Conservation (phyloP, 2,888 invertebrate genomes). For the Trichopria drosophilae region DNA sequence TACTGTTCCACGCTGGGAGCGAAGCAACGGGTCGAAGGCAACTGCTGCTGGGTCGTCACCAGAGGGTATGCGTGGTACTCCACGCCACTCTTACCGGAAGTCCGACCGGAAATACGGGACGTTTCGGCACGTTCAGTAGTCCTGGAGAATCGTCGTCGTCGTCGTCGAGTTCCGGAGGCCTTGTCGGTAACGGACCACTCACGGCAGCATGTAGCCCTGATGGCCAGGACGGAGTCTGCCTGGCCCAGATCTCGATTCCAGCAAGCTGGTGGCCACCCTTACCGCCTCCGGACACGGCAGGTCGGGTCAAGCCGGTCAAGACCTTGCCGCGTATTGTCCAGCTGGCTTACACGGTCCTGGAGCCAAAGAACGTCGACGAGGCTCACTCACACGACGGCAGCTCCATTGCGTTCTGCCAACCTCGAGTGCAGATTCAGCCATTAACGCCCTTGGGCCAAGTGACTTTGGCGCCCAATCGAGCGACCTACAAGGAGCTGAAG, state of each 20-base stretch:
- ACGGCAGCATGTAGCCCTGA: constrained; percentile 92
- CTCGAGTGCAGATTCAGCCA: constrained; percentile 71
- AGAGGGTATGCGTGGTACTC: constrained; percentile 78
- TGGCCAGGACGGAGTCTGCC: constrained; percentile 88
- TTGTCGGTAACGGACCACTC: constrained; percentile 60
- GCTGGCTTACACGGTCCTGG: constrained; percentile 86
- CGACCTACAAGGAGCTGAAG: constrained; percentile 81
- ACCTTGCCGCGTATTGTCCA: constrained; percentile 76
- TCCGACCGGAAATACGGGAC: constrained; percentile 56
- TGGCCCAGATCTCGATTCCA: constrained; percentile 83
- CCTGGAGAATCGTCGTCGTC: constrained; percentile 33
- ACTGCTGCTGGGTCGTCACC: constrained; percentile 65
- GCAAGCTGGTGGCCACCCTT: constrained; percentile 88
- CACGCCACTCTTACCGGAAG: constrained; percentile 69
- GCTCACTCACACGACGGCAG: constrained; percentile 17
- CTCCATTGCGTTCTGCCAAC: constrained; percentile 64
- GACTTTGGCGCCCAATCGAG: constrained; percentile 75
- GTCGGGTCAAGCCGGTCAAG: constrained; percentile 56
- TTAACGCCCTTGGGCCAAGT: constrained; percentile 65
- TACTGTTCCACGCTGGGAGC: constrained; percentile 88
- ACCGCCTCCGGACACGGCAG: constrained; percentile 64
- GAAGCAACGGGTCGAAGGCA: constrained; percentile 80
- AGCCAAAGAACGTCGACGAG: constrained; percentile 65
- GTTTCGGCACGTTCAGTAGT: constrained; percentile 34
- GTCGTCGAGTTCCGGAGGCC: constrained; percentile 25